A percentile compares a stretch with the other conserved stretches of the same genome.
Conservation (phyloP, 2,113 vertebrate species). For the Rana temporaria region DNA sequence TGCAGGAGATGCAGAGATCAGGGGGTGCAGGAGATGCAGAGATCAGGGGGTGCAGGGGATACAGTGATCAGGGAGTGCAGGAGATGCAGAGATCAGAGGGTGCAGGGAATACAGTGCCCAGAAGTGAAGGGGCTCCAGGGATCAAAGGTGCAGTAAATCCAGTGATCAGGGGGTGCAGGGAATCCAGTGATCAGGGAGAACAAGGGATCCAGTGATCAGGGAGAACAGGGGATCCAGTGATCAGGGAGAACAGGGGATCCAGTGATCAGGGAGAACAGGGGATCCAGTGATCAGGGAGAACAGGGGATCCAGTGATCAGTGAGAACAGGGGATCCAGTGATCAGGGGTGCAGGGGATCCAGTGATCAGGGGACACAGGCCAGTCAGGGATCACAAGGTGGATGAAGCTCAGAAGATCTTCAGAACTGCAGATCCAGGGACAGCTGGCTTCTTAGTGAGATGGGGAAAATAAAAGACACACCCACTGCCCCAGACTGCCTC, state of each 20-base stretch:
- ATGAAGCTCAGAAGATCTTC: background rate
- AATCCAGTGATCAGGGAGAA: background rate
- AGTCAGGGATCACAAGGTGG: background rate
- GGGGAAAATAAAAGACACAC: background rate
- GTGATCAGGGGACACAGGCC: background rate
- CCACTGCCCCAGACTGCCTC: background rate
- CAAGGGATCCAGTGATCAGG: background rate
- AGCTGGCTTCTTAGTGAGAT: conserved; percentile 11
- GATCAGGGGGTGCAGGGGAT: background rate
- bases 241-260: background rate
- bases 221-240: background rate
- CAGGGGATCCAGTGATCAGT: background rate
- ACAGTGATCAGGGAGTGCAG: too few relatives aligned
- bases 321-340: background rate
- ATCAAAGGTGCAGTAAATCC: background rate
- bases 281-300: background rate
- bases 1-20: background rate
- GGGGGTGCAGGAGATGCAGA: background rate
- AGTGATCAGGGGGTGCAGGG: background rate
- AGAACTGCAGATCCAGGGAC: conserved; percentile 7
- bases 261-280: too few relatives aligned
- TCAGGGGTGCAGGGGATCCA: background rate
- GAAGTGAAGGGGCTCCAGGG: background rate
- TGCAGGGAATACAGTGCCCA: background rate
- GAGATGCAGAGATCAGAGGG: background rate